Conservation (phyloP, 1,140 invertebrate species). For the Drosophila sulfurigaster region DNA sequence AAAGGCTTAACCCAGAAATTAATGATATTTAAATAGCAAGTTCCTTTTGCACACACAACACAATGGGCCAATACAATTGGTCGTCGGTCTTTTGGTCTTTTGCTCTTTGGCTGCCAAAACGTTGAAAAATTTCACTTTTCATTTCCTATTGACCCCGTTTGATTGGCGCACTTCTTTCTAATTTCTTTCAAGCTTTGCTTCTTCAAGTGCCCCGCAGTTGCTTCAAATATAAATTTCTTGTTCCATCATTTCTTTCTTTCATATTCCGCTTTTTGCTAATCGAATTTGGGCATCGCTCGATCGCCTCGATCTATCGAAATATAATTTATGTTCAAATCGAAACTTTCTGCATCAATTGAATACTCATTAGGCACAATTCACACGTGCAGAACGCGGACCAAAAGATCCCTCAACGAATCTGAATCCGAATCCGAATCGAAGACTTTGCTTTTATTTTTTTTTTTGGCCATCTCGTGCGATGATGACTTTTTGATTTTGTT, state of each 20-base stretch:
- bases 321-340: constrained; percentile 56
- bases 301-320: constrained; percentile 56
- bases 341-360: constrained; percentile 78
- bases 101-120: constrained; percentile 9
- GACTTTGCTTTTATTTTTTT: not conserved
- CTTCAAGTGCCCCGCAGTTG: constrained; percentile 47
- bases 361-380: constrained; percentile 81
- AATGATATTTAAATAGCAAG: constrained; percentile 84
- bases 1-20: constrained; percentile 81
- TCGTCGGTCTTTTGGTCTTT: not conserved
- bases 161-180: constrained; percentile 78
- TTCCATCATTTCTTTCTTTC: constrained; percentile 5
- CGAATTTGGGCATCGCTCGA: constrained; percentile 57
- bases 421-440: constrained; percentile 12
- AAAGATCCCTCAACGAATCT: constrained; percentile 40
- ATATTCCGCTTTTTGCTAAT: constrained; percentile 51
- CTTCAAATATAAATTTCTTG: constrained; percentile 40
- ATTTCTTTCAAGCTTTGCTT: constrained; percentile 48
- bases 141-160: constrained; percentile 80
- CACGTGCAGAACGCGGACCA: constrained; percentile 43
- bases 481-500: constrained; percentile 78
- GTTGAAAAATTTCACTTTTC: constrained; percentile 77
- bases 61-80: constrained; percentile 34
- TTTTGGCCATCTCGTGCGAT: constrained; percentile 48
- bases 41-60: constrained; percentile 64